phyloP scores from a whole-genome alignment of 2,888 invertebrate genomes.

The Brenthis ino region DNA sequence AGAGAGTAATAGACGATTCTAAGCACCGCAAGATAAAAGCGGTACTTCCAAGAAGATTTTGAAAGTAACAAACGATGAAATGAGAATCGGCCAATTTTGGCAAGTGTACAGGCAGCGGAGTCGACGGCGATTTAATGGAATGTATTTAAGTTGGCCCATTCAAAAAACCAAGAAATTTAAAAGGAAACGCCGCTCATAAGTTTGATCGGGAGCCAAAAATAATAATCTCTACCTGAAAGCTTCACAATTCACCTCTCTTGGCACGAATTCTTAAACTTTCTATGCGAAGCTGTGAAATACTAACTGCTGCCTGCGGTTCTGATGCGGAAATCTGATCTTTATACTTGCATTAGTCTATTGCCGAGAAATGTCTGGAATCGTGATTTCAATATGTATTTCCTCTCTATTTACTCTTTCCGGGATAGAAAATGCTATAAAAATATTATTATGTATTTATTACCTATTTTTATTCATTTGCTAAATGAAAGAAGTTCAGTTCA shows the following conservation, averaged over 20 bases:
- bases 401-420: no score
- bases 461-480: no score
- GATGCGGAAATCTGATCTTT: background rate
- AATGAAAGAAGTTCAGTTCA: no score
- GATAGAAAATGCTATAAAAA: no score
- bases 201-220: constrained; percentile 52
- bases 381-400: no score
- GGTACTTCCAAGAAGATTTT: constrained; percentile 23
- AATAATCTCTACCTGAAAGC: constrained; percentile 51
- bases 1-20: constrained; percentile 10
- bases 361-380: background rate
- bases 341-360: constrained; percentile 1
- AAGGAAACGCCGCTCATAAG: constrained; percentile 50
- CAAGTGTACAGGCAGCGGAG: constrained; percentile 41
- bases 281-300: constrained; percentile 39
- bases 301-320: constrained; percentile 30
- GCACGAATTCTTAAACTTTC: constrained; percentile 46
- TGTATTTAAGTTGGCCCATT: constrained; percentile 46
- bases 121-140: constrained; percentile 44
- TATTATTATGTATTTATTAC: no score
- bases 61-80: constrained; percentile 36
- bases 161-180: constrained; percentile 45
- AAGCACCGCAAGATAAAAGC: constrained; percentile 29
- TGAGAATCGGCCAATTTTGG: constrained; percentile 42
- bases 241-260: constrained; percentile 47